phyloP scores from a whole-genome alignment of 1,140 invertebrate genomes.

The Camponotus vicinus region DNA sequence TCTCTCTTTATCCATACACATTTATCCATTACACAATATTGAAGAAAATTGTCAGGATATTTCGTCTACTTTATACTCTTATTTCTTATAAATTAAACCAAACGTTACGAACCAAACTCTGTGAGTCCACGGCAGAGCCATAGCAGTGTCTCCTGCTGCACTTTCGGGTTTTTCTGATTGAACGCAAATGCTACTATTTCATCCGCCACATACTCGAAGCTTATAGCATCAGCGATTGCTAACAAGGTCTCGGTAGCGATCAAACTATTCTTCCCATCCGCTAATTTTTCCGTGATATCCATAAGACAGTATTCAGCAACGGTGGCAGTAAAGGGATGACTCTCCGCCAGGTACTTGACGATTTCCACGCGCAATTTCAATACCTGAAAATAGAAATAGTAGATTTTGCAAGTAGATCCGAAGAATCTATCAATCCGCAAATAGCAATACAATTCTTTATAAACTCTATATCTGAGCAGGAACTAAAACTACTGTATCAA shows the following conservation, averaged over 20 bases:
- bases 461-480: too few relatives aligned
- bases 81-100: constrained; percentile 23
- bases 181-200: constrained; percentile 92
- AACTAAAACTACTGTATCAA: too few relatives aligned
- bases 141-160: constrained; percentile 93
- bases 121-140: constrained; percentile 93
- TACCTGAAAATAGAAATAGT: constrained; percentile 83
- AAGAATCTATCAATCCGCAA: too few relatives aligned
- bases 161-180: constrained; percentile 96
- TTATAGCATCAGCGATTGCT: constrained; percentile 92
- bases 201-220: constrained; percentile 91
- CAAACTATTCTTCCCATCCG: constrained; percentile 93
- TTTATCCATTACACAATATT: too few relatives aligned
- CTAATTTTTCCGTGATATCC: constrained; percentile 94
- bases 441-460: too few relatives aligned
- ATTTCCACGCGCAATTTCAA: constrained; percentile 94
- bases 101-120: constrained; percentile 92
- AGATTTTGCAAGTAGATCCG: not conserved
- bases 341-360: constrained; percentile 92
- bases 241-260: constrained; percentile 91
- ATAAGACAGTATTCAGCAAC: constrained; percentile 92
- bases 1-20: too few relatives aligned
- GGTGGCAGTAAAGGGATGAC: constrained; percentile 90
- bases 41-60: too few relatives aligned
- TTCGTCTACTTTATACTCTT: too few relatives aligned